Evolutionary conservation across 2,888 invertebrate species (phyloP), one percentile per base, ranked within the genome.

Genomic region (Adelphocoris suturalis): DNA sequence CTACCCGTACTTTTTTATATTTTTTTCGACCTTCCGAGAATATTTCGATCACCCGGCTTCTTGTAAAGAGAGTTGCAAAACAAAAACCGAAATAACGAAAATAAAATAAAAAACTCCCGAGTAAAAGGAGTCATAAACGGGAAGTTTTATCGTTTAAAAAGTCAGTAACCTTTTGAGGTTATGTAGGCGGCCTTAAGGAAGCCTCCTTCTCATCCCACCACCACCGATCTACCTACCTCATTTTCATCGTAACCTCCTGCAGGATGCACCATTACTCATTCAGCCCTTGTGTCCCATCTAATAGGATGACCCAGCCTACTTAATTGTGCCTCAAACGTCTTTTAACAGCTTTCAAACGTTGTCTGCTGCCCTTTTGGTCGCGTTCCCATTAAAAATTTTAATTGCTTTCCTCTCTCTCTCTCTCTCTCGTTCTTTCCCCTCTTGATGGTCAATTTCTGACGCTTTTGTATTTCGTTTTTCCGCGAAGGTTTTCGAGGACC

Each of bases 241-340:
- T 57, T 37, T 37, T 57, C 57, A 13, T 57, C n/a, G 57, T 57
- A 55, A n/a, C n/a, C 55, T 55, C 55, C 4, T 55, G 55, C 55
- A 57, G 57, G n/a, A 16, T 57, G 68, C 68, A 3, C 46, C 78
- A 78, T 78, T 78, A 78, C 47, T 78, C 78, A 78, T 78, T 78
- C 78, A 12, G 78, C 78, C 46, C 78, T 47, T 78, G 46, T 78
- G 78, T 46, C 78, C 78, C 37, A 78, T 78, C 78, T 78, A 78
- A 78, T 78, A 78, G 78, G 78, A 78, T 78, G 78, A 78, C 46
- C 78, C 78, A 78, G 78, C 78, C 78, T 78, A 78, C 78, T 78
- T 78, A 78, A 78, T 78, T 78, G 78, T 78, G 37, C 46, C 19
- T 78, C 37, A 46, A 78, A n/a, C 11, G 46, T 78, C 78, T 78